phyloP scores from a whole-genome alignment of 2,888 invertebrate genomes.

The Lepidocyrtoides sp. region DNA sequence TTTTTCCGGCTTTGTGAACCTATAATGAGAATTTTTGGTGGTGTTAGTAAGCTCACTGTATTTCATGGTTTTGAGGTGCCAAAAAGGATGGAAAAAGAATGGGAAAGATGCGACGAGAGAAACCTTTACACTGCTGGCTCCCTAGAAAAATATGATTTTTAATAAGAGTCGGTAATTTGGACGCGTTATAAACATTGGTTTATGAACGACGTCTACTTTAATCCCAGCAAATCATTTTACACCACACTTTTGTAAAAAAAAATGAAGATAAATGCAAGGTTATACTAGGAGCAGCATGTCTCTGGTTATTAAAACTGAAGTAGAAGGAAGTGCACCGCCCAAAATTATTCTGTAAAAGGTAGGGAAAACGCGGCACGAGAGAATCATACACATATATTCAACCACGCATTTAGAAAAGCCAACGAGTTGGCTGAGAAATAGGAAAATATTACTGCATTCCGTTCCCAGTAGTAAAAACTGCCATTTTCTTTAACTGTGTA shows the following conservation, averaged over 20 bases:
- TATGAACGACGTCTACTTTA: not conserved
- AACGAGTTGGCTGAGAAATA: too few relatives aligned
- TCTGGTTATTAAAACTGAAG: not conserved
- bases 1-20: not conserved
- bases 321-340: too few relatives aligned
- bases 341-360: too few relatives aligned
- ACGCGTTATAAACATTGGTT: not conserved
- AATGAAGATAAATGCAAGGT: constrained; percentile 1
- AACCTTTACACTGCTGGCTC: not conserved
- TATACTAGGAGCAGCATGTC: not conserved
- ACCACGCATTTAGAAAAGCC: too few relatives aligned
- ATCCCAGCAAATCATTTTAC: not conserved
- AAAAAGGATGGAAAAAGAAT: not conserved
- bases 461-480: too few relatives aligned
- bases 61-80: constrained; percentile 4
- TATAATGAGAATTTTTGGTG: not conserved
- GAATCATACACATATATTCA: not conserved
- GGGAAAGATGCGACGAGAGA: not conserved
- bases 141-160: constrained; percentile 18
- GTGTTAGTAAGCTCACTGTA: not conserved
- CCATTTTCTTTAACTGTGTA: not conserved
- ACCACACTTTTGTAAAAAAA: not conserved
- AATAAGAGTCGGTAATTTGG: not conserved
- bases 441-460: too few relatives aligned
- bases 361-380: not conserved